Conservation (phyloP, 2,113 vertebrate species). For the Cyprinodon brontotheroides region DNA sequence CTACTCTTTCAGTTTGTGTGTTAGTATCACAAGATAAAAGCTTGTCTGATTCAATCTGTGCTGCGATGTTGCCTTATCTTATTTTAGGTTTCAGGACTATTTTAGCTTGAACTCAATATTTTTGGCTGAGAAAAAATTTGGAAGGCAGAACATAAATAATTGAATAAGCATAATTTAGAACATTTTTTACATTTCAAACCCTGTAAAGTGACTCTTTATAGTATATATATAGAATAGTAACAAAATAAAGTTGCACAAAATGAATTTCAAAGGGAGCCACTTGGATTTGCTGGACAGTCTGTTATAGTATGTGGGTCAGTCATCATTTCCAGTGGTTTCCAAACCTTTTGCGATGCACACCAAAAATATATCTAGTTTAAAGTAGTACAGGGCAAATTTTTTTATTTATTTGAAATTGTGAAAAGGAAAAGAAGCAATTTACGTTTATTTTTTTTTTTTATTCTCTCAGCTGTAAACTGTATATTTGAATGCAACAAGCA, state of each 20-base stretch:
- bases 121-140: too few relatives aligned
- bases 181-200: neutral
- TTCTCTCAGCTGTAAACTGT: too few relatives aligned
- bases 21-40: neutral
- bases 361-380: too few relatives aligned
- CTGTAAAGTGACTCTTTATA: neutral
- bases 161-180: neutral
- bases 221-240: neutral
- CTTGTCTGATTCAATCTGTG: neutral
- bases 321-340: neutral
- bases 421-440: too few relatives aligned
- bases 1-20: neutral
- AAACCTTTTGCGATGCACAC: too few relatives aligned
- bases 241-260: neutral
- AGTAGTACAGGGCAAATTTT: too few relatives aligned
- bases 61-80: neutral
- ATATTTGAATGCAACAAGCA: too few relatives aligned
- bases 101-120: neutral
- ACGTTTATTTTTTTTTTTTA: too few relatives aligned
- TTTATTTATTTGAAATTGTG: too few relatives aligned
- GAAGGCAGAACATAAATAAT: neutral
- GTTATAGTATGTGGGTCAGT: neutral
- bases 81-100: neutral
- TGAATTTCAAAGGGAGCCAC: neutral
- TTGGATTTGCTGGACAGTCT: neutral